Conservation (phyloP, 2,888 invertebrate species). For the Didymodactylos carnosus region DNA sequence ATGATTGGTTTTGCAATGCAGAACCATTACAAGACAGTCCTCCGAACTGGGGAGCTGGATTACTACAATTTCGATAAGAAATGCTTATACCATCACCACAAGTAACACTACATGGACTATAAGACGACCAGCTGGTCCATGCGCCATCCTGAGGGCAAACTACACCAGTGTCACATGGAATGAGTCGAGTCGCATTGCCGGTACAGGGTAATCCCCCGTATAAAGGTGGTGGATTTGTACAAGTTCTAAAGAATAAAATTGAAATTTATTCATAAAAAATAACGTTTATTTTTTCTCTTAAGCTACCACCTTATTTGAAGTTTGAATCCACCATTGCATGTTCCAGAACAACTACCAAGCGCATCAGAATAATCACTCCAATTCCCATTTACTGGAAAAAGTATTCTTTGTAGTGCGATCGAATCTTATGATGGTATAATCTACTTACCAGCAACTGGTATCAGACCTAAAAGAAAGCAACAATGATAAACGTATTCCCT, state of each 20-base stretch:
- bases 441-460: background rate
- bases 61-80: conserved; percentile 12
- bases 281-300: no score
- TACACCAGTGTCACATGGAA: conserved; percentile 18
- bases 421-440: conserved; percentile 17
- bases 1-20: background rate
- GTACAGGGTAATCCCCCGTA: conserved; percentile 22
- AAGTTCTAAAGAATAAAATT: conserved; percentile 20
- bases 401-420: no score
- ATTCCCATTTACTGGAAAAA: background rate
- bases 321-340: no score
- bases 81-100: conserved; percentile 12
- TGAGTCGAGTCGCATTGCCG: conserved; percentile 18
- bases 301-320: no score
- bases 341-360: no score
- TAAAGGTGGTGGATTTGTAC: conserved; percentile 24
- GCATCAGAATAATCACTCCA: conserved; percentile 39
- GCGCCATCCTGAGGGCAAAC: background rate
- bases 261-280: no score
- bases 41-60: conserved; percentile 22
- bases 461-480: background rate
- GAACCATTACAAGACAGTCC: conserved; percentile 22
- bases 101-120: conserved; percentile 17
- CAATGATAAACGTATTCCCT: background rate
- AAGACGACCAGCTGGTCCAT: background rate